Evolutionary conservation across 1,140 invertebrate species (phyloP).

Genomic region (Acromyrmex heyeri): DNA sequence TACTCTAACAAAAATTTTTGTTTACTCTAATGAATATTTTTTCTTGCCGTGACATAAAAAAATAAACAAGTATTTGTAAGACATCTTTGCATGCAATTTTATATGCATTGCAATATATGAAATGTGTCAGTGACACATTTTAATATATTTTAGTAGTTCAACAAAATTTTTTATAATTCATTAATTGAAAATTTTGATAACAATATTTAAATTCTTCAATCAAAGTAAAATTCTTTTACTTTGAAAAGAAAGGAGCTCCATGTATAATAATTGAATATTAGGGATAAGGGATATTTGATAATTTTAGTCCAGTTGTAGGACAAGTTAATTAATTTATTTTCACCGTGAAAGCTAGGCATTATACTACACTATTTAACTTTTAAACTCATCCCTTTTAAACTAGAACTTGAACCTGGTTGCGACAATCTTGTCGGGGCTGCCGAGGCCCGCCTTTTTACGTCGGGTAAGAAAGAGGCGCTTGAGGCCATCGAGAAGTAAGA

Average conservation of each 20-base stretch:
- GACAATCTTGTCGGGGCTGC: slow-evolving; percentile 69
- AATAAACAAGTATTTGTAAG: neutral
- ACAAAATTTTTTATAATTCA: neutral
- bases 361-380: slow-evolving; percentile 8
- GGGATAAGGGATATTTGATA: neutral
- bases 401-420: slow-evolving; percentile 33
- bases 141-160: neutral
- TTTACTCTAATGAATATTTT: neutral
- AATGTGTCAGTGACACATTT: neutral
- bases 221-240: neutral
- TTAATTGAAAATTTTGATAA: neutral
- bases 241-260: neutral
- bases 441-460: slow-evolving; percentile 81
- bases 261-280: neutral
- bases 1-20: neutral
- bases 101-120: neutral
- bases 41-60: neutral
- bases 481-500: slow-evolving; percentile 64
- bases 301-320: neutral
- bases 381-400: slow-evolving; percentile 5
- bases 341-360: neutral
- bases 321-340: neutral
- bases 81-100: neutral
- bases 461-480: slow-evolving; percentile 74
- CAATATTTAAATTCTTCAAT: neutral